phyloP scores from a whole-genome alignment of 92 coral and sea anemone genomes.

The Epizoanthus rinbou region DNA sequence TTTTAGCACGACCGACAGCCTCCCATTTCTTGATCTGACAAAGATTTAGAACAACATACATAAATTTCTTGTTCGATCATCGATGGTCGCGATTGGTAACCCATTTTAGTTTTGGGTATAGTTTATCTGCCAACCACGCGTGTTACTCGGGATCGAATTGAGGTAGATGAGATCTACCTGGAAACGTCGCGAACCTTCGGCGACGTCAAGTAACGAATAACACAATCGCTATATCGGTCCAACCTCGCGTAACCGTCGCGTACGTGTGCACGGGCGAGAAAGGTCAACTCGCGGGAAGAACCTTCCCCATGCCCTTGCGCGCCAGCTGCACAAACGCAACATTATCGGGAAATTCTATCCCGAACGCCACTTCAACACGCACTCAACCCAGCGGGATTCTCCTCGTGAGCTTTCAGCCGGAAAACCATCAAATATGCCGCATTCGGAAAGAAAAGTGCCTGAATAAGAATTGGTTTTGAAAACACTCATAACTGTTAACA shows the following conservation, averaged over 20 bases:
- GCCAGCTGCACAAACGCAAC: no score
- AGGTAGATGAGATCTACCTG: neutral
- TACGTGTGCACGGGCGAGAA: conserved; percentile 1
- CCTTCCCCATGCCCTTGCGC: neutral
- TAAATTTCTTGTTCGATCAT: conserved; percentile 7
- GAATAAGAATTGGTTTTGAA: conserved; percentile 41
- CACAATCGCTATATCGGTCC: neutral
- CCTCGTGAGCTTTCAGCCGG: conserved; percentile 20
- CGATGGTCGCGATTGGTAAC: neutral
- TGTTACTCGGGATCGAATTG: neutral
- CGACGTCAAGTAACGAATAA: conserved; percentile 4
- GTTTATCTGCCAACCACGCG: neutral
- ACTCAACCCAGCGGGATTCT: conserved; percentile 29
- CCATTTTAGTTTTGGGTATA: neutral
- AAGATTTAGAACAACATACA: neutral
- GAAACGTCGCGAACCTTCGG: conserved; percentile 10
- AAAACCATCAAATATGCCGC: conserved; percentile 38
- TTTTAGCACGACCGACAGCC: conserved; percentile 31
- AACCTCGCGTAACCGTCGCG: neutral
- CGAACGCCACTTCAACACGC: conserved; percentile 6
- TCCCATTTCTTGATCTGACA: conserved; percentile 31
- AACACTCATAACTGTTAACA: conserved; percentile 27
- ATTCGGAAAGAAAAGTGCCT: conserved; percentile 14
- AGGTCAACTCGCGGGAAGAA: conserved; percentile 29
- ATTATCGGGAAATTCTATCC: conserved; percentile 1